phyloP scores from a whole-genome alignment of 2,888 invertebrate genomes.

The Xestia rhomboidea region DNA sequence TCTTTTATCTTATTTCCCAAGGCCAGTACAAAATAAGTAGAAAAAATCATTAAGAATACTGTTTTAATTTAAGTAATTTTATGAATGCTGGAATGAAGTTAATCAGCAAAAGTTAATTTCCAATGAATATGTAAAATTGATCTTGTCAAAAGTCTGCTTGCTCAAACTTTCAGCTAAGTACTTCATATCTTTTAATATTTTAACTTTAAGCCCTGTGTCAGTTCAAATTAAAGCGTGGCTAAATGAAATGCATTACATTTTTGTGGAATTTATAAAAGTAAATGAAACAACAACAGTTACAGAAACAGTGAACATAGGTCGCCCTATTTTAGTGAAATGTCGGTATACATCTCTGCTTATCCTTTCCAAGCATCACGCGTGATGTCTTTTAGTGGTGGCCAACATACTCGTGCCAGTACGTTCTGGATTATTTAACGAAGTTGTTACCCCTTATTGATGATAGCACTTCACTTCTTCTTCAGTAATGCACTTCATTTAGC shows the following conservation, averaged over 20 bases:
- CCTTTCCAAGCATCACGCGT: background rate
- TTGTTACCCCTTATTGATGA: background rate
- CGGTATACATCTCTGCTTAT: background rate
- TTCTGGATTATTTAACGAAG: background rate
- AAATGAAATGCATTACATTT: constrained; percentile 3
- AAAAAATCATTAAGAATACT: constrained; percentile 2
- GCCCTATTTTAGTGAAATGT: background rate
- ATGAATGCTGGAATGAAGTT: background rate
- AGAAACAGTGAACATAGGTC: background rate
- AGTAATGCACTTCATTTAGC: constrained; percentile 12
- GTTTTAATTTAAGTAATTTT: background rate
- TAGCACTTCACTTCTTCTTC: background rate
- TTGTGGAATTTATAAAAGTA: background rate
- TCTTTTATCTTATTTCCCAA: background rate
- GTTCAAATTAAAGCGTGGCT: constrained; percentile 23
- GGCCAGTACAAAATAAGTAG: too few species aligned
- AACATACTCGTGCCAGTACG: background rate
- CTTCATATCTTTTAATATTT: constrained; percentile 14
- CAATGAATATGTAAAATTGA: constrained; percentile 32
- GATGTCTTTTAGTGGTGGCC: background rate
- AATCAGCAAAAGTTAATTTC: constrained; percentile 18
- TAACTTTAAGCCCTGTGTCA: constrained; percentile 20
- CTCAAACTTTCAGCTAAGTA: constrained; percentile 13
- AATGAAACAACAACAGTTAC: background rate
- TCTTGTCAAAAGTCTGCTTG: background rate